Conservation (phyloP, 2,113 vertebrate species). For the Prinia subflava region DNA sequence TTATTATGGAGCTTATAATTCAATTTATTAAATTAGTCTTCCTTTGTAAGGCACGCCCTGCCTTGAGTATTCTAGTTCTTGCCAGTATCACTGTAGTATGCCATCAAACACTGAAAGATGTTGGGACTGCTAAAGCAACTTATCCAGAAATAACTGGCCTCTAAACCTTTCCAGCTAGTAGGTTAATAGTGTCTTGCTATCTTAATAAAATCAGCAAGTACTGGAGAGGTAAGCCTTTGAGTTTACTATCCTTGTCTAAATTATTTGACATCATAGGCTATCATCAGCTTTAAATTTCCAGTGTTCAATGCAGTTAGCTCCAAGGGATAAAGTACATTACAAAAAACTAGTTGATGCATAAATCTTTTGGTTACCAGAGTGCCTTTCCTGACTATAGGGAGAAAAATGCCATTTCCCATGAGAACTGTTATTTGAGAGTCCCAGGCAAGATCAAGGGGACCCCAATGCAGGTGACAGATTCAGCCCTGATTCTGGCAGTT, state of each 20-base stretch:
- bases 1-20: neutral
- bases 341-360: neutral
- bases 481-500: neutral
- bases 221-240: neutral
- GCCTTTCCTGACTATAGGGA: neutral
- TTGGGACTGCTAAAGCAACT: neutral
- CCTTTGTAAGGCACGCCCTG: neutral
- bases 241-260: neutral
- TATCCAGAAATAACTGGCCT: neutral
- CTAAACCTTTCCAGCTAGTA: neutral
- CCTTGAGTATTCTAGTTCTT: neutral
- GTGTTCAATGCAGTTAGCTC: neutral
- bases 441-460: neutral
- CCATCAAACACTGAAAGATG: neutral
- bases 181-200: neutral
- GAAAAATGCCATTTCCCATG: neutral
- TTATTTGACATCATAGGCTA: neutral
- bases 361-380: neutral
- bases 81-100: fast-evolving
- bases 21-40: neutral
- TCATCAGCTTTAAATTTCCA: neutral
- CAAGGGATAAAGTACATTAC: neutral
- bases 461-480: neutral
- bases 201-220: neutral
- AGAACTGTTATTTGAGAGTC: neutral